Base-by-base conservation (phyloP, 2,888 invertebrate genomes). In the Drosophila falleni region DNA sequence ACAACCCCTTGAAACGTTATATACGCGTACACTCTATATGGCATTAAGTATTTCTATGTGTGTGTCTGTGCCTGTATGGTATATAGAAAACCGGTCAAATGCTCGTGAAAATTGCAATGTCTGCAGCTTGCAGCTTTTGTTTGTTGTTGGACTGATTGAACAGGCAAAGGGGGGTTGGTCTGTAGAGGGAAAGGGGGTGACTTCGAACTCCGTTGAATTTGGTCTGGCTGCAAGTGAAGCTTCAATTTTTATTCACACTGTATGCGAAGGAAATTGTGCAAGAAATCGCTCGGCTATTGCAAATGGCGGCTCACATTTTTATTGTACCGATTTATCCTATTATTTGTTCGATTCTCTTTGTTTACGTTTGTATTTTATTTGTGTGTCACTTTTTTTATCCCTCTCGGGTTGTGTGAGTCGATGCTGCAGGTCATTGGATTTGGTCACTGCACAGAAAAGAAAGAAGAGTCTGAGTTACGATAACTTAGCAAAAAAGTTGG, bases 51-150 rank as follows among this genome's bases (percentile, higher is more conserved):
- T 35, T 26, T 47, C n/a, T 37, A 19, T 33, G 23, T 47, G 10
- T 19, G 19, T 23, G 39, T 50, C 13, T 19, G 23, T 44, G 13
- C 16, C 29, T 51, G 11, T 56, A 50, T 49, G 42, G 11, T 56
- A 50, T 49, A 46, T 49, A 55, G 55, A 31, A 49, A 62, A 62
- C 59, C 68, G 80, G 71, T 74, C 71, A 86, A 80, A 77, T 80
- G 68, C 76, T 78, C 78, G 69, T 73, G 68, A 70, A 87, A 89
- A 81, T 84, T 87, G 89, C 84, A 84, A 79, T 81, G 84, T 84
- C 89, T 84, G 84, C 84, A 85, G 82, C 82, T 74, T 87, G 80
- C 85, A 87, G 82, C 80, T 72, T 88, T 89, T 85, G 89, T 87
- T 89, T 81, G 75, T 63, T 59, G 56, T 59, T 55, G 41, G 54